Conservation (phyloP, 37 sponge, comb jelly and placozoan genomes). For the Ephydatia muelleri region DNA sequence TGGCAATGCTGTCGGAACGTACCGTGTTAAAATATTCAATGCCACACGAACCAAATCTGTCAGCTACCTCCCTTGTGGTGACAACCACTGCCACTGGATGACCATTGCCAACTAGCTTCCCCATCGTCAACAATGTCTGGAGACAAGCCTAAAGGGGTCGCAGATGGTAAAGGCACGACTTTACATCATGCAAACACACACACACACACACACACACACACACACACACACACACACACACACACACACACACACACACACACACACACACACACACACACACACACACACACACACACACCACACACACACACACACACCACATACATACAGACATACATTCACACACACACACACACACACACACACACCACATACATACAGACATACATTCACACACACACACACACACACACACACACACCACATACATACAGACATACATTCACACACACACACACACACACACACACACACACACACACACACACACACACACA, state of each 20-base stretch:
- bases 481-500: constrained; percentile 15
- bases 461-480: no score
- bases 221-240: constrained; percentile 37
- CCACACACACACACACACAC: neutral
- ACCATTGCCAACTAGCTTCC: constrained; percentile 90
- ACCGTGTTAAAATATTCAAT: constrained; percentile 79
- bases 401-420: no score
- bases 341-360: no score
- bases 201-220: constrained; percentile 25
- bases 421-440: no score
- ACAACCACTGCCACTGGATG: constrained; percentile 83
- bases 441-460: no score
- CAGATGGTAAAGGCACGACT: no score
- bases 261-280: constrained; percentile 33
- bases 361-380: no score
- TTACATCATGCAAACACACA: constrained; percentile 1
- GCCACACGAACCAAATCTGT: constrained; percentile 46
- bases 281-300: constrained; percentile 20
- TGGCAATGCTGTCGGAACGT: constrained; percentile 14
- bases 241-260: constrained; percentile 43
- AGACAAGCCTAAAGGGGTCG: constrained; percentile 20
- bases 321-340: no score
- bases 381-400: no score
- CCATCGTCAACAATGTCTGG: constrained; percentile 92
- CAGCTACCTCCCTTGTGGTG: constrained; percentile 76